Evolutionary conservation across 2,888 invertebrate genomes (phyloP).

Genomic region (Uropetala carovei): DNA sequence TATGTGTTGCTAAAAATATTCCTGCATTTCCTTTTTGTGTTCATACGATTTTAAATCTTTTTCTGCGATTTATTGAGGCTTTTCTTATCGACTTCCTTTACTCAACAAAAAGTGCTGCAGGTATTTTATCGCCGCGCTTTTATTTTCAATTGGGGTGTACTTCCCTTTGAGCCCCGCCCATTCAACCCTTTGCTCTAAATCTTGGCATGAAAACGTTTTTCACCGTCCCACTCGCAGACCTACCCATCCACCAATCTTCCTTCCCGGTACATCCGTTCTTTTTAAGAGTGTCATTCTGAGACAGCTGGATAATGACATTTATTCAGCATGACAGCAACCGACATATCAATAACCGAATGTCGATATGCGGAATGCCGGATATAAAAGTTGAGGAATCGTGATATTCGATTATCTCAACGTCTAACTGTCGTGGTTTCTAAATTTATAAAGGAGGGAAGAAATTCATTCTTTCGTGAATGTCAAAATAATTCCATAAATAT

Average conservation of each 20-base stretch:
- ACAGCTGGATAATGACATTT: neutral
- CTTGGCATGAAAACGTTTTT: neutral
- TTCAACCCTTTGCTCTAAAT: neutral
- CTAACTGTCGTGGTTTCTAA: neutral
- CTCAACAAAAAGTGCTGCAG: too few relatives aligned
- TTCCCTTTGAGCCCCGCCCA: neutral
- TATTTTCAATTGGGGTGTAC: neutral
- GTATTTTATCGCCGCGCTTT: neutral
- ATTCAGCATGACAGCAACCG: neutral
- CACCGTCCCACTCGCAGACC: neutral
- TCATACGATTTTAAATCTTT: too few relatives aligned
- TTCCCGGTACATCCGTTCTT: neutral
- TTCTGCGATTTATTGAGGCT: too few relatives aligned
- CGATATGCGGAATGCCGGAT: neutral
- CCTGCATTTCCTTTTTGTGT: too few relatives aligned
- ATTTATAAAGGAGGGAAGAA: too few relatives aligned
- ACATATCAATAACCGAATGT: neutral
- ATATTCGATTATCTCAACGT: neutral
- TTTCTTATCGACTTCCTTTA: neutral
- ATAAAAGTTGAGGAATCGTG: neutral
- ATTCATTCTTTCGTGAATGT: too few relatives aligned
- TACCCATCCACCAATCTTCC: neutral
- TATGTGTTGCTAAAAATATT: too few relatives aligned
- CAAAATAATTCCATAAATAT: too few relatives aligned
- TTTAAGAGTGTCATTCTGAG: neutral